phyloP scores from a whole-genome alignment of 2,888 invertebrate species.

The Galerucella nymphaeae region DNA sequence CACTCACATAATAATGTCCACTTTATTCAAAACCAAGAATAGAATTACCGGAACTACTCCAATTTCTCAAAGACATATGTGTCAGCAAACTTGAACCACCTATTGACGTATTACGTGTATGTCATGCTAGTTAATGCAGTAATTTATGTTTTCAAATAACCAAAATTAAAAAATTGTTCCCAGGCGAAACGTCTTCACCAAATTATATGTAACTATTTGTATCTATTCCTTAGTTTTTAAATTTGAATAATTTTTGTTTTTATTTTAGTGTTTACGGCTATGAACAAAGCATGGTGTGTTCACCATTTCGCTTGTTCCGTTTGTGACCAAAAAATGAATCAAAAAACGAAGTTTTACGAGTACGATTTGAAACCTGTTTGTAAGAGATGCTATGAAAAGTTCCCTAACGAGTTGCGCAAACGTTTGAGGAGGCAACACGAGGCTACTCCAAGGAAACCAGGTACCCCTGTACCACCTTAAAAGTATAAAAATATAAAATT shows the following conservation, averaged over 20 bases:
- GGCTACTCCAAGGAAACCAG: constrained; percentile 62
- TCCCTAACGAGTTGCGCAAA: constrained; percentile 93
- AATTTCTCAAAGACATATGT: no score
- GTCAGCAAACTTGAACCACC: no score
- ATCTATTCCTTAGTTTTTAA: background rate
- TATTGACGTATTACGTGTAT: no score
- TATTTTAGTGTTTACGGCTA: constrained; percentile 89
- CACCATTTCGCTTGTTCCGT: constrained; percentile 98
- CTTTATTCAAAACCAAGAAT: no score
- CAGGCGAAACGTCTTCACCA: no score
- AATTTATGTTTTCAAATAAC: no score
- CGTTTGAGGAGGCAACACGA: constrained; percentile 91
- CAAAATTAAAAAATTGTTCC: no score
- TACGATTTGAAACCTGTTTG: constrained; percentile 98
- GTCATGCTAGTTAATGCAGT: no score
- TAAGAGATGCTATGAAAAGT: constrained; percentile 97
- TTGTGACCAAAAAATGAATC: constrained; percentile 95
- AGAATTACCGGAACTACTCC: no score
- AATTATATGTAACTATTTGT: no score
- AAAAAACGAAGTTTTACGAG: constrained; percentile 98
- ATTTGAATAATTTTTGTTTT: background rate
- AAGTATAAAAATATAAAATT: background rate
- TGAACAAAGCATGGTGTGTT: constrained; percentile 99
- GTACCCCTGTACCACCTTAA: constrained; percentile 48
- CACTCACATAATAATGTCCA: no score